Conservation (phyloP, 2,888 invertebrate genomes). For the Archaeoteleia sp. region DNA sequence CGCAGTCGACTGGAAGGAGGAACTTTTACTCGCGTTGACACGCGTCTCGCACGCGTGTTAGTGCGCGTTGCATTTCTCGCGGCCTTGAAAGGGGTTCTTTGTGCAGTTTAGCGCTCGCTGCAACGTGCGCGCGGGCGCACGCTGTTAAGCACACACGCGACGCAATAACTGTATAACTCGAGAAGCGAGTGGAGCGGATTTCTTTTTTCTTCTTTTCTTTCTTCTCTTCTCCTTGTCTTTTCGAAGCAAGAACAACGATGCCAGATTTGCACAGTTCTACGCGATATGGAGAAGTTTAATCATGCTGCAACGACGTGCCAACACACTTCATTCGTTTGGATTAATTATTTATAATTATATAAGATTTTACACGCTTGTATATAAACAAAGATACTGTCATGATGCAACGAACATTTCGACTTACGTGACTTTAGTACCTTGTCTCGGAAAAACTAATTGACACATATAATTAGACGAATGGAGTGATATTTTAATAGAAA, state of each 20-base stretch:
- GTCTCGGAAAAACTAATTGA: neutral
- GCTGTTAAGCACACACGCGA: slow-evolving; percentile 50
- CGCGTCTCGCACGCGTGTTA: slow-evolving; percentile 55
- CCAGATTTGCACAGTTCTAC: slow-evolving; percentile 34
- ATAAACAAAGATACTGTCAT: neutral
- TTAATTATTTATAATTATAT: slow-evolving; percentile 24
- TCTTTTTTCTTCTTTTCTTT: slow-evolving; percentile 36
- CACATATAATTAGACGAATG: too few relatives aligned
- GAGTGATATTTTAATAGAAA: too few relatives aligned
- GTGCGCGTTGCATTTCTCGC: slow-evolving; percentile 59
- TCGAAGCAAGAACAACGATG: slow-evolving; percentile 23
- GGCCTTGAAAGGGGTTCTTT: slow-evolving; percentile 74
- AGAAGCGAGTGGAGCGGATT: slow-evolving; percentile 47
- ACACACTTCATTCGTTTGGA: slow-evolving; percentile 41
- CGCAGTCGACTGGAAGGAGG: slow-evolving; percentile 38
- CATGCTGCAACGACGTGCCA: slow-evolving; percentile 39
- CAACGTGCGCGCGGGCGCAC: slow-evolving; percentile 51
- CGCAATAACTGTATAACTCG: slow-evolving; percentile 53
- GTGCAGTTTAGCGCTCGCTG: slow-evolving; percentile 68
- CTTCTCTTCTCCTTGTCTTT: slow-evolving; percentile 27
- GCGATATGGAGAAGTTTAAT: slow-evolving; percentile 36
- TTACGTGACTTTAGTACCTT: neutral
- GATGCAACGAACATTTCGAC: neutral
- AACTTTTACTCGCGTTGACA: slow-evolving; percentile 55
- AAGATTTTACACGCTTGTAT: neutral